Percentiles rank a stretch among this genome's conserved stretches.
Evolutionary conservation across 2,113 vertebrate genomes (phyloP).

Genomic region (Pseudolaguvia tuberculata): DNA sequence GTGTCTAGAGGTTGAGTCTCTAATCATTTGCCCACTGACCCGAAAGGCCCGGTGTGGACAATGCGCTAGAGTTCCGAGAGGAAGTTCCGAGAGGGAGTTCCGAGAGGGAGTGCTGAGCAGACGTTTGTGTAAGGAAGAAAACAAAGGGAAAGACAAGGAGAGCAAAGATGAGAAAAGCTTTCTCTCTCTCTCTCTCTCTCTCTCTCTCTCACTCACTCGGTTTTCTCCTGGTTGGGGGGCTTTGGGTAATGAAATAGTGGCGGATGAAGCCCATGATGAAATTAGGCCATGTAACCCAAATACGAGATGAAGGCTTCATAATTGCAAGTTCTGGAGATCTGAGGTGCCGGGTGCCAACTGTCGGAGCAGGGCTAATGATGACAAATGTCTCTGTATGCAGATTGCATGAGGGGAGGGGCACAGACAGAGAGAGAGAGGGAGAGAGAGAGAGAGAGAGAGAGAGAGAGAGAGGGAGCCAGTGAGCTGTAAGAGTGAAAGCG

Average conservation of each 20-base stretch:
- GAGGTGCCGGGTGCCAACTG: constrained; percentile 96
- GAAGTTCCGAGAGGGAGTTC: too few species aligned
- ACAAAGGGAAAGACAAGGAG: constrained; percentile 42
- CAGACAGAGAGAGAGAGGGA: constrained; percentile 45
- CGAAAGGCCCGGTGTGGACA: constrained; percentile 50
- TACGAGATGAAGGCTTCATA: constrained; percentile 80
- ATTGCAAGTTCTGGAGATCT: constrained; percentile 89
- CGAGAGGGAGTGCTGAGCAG: constrained; percentile 30
- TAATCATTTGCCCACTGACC: constrained; percentile 77
- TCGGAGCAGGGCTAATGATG: constrained; percentile 99
- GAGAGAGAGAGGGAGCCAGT: constrained; percentile 49
- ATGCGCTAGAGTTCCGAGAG: constrained; percentile 53
- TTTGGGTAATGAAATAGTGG: constrained; percentile 66
- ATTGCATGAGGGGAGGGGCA: constrained; percentile 74
- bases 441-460: constrained; percentile 20
- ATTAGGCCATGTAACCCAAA: constrained; percentile 76
- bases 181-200: not conserved
- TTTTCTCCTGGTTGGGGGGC: constrained; percentile 37
- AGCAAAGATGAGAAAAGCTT: constrained; percentile 6
- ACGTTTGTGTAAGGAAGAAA: constrained; percentile 22
- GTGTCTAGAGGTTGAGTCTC: constrained; percentile 64
- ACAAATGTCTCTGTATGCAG: constrained; percentile 99
- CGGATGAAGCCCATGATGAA: constrained; percentile 62
- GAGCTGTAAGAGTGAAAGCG: constrained; percentile 30
- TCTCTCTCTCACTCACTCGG: too few species aligned